Evolutionary conservation across 2,888 invertebrate species (phyloP).

Genomic region (Drosophila kuntzei): DNA sequence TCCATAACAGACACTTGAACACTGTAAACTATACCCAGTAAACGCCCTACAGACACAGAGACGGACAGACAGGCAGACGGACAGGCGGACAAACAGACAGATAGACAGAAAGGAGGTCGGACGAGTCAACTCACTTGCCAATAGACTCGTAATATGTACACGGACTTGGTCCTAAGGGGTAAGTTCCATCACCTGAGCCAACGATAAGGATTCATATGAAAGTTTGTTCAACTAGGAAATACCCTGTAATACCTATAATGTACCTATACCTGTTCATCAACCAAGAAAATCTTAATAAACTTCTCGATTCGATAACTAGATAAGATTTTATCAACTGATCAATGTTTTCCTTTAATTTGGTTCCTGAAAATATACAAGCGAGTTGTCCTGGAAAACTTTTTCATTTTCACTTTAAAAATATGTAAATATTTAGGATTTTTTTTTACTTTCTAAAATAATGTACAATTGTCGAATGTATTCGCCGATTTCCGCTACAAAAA

Average conservation of each 20-base stretch:
- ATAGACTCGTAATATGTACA: not conserved
- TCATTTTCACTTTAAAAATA: not conserved
- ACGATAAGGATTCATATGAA: not conserved
- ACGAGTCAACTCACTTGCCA: slow-evolving; percentile 9
- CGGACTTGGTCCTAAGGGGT: not conserved
- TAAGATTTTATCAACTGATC: not conserved
- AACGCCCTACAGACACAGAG: slow-evolving; percentile 6
- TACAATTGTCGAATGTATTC: no score
- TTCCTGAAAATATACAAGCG: not conserved
- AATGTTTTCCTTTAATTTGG: not conserved
- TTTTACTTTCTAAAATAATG: no score
- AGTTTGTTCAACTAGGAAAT: not conserved
- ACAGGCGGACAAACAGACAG: not conserved
- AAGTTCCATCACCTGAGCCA: slow-evolving; percentile 21
- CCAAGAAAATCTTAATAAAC: not conserved
- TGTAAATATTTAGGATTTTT: not conserved
- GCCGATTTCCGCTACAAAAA: no score
- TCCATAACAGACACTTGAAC: slow-evolving; percentile 56
- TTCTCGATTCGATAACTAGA: not conserved
- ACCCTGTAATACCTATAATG: not conserved
- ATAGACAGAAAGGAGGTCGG: not conserved
- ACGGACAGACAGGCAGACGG: not conserved
- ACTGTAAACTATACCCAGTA: slow-evolving; percentile 37
- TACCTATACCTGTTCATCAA: not conserved
- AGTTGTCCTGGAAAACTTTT: not conserved